Evolutionary conservation across 2,888 invertebrate species (phyloP).

Genomic region (Erannis defoliaria): DNA sequence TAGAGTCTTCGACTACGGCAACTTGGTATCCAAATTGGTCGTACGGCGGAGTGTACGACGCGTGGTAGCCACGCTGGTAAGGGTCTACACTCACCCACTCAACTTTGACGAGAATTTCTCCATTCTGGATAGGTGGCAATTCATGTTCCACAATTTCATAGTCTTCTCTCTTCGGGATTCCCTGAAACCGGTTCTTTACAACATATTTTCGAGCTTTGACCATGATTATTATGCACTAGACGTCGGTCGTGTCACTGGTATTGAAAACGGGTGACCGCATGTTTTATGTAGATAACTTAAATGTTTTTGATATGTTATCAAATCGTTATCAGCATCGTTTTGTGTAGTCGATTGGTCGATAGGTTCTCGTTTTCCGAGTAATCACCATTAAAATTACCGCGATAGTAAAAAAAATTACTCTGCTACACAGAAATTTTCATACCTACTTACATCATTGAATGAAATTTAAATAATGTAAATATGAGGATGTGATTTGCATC

Average conservation of each 20-base stretch:
- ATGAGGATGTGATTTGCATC: constrained; percentile 5
- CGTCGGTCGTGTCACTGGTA: constrained; percentile 49
- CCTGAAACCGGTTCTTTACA: constrained; percentile 84
- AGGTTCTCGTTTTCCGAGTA: neutral
- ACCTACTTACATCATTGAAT: neutral
- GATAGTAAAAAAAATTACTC: constrained; percentile 1
- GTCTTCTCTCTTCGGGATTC: constrained; percentile 86
- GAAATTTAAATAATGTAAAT: too few species aligned
- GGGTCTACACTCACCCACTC: constrained; percentile 69
- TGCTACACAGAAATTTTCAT: neutral
- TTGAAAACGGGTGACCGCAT: constrained; percentile 15
- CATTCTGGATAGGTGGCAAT: constrained; percentile 85
- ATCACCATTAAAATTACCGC: neutral
- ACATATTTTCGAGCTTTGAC: constrained; percentile 86
- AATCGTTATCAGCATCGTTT: constrained; percentile 26
- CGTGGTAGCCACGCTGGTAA: constrained; percentile 58
- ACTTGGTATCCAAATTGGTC: constrained; percentile 55
- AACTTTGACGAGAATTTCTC: constrained; percentile 71
- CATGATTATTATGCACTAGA: constrained; percentile 67
- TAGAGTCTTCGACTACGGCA: constrained; percentile 72
- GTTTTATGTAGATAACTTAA: constrained; percentile 11
- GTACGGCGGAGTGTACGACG: constrained; percentile 40
- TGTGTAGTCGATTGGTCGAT: constrained; percentile 14
- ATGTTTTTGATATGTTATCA: constrained; percentile 34
- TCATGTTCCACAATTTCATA: constrained; percentile 87